Percentiles rank a stretch among this genome's conserved stretches.
Evolutionary conservation across 2,113 vertebrate species (phyloP).

Genomic region (Lanius ludovicianus): DNA sequence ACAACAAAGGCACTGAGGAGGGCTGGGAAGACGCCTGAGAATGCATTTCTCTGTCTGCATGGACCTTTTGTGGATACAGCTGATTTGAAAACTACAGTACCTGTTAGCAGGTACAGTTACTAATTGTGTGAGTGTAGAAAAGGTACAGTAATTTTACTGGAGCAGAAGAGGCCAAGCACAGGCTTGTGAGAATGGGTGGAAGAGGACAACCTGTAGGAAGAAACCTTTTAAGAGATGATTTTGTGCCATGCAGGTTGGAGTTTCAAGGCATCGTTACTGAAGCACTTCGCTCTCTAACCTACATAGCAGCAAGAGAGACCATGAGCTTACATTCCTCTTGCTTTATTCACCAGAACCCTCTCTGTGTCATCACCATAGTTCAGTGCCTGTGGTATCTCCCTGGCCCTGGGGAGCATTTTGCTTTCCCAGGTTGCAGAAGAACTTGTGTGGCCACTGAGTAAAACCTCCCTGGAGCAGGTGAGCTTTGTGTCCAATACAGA

Average conservation of each 20-base stretch:
- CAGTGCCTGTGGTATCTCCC: not conserved
- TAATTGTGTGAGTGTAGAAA: not conserved
- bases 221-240: not conserved
- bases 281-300: not conserved
- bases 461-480: not conserved
- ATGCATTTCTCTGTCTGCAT: not conserved
- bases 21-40: not conserved
- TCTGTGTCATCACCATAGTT: not conserved
- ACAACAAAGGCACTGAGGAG: not conserved
- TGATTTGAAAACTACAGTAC: not conserved
- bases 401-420: not conserved
- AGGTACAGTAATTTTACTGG: not conserved
- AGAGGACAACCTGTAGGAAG: not conserved
- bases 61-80: not conserved
- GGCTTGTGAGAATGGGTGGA: not conserved
- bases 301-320: not conserved
- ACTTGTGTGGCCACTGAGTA: not conserved
- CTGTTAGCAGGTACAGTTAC: not conserved
- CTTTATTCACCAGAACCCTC: not conserved
- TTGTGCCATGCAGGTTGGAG: not conserved
- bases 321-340: not conserved
- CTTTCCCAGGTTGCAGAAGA: not conserved
- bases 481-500: not conserved
- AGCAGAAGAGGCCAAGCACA: not conserved
- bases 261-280: not conserved